Percentiles rank a stretch among this genome's conserved stretches.
These are phyloP conservation scores for Tenthredo distinguenda DNA, from an alignment of 2,888 invertebrate genomes.

Conservation along the genomic window DNA sequence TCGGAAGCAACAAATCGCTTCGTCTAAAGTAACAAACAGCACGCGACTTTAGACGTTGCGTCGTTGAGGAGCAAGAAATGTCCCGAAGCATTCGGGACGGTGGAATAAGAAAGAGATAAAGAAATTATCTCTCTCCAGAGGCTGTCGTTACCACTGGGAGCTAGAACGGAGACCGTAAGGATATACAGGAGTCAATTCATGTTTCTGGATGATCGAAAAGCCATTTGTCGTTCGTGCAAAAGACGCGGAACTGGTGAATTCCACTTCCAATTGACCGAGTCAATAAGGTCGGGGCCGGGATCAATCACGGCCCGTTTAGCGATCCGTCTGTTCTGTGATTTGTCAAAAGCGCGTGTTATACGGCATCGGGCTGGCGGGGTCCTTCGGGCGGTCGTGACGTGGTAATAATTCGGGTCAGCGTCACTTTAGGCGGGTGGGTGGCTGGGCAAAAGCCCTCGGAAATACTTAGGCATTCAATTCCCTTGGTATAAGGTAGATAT, in stretches of 20 bases:
- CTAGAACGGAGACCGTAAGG: background rate
- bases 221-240: slow-evolving; percentile 30
- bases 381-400: slow-evolving; percentile 27
- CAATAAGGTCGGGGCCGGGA: slow-evolving; percentile 37
- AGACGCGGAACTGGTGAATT: slow-evolving; percentile 25
- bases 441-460: slow-evolving; percentile 25
- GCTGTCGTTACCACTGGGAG: background rate
- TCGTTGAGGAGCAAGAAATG: background rate
- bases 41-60: slow-evolving; percentile 51
- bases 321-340: slow-evolving; percentile 42
- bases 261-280: slow-evolving; percentile 38
- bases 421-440: slow-evolving; percentile 36
- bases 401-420: slow-evolving; percentile 43
- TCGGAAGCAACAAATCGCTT: slow-evolving; percentile 67
- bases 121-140: slow-evolving; percentile 8
- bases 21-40: slow-evolving; percentile 70
- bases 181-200: slow-evolving; percentile 12
- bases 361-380: slow-evolving; percentile 23
- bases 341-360: slow-evolving; percentile 32
- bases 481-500: slow-evolving; percentile 40
- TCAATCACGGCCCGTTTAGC: slow-evolving; percentile 48
- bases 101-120: background rate
- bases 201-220: slow-evolving; percentile 38
- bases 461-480: slow-evolving; percentile 47
- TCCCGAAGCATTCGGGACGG: background rate